Evolutionary conservation across 1,140 invertebrate genomes (phyloP).

Genomic region (Drosophila sucinea): DNA sequence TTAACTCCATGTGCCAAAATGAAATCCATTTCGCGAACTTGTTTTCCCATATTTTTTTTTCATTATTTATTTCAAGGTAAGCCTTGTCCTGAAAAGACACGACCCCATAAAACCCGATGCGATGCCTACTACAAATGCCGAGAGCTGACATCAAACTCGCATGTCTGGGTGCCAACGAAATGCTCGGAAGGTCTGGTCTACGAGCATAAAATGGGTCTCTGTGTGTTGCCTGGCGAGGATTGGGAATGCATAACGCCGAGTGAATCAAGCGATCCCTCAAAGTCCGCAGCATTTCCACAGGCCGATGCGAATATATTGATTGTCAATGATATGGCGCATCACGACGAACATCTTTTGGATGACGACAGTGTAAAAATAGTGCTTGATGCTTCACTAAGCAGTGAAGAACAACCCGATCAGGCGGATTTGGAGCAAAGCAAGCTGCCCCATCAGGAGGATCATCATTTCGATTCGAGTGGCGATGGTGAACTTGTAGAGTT

Average conservation of each 20-base stretch:
- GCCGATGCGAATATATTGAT: slow-evolving; percentile 61
- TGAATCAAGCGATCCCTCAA: slow-evolving; percentile 35
- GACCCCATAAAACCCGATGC: slow-evolving; percentile 84
- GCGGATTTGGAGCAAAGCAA: slow-evolving; percentile 4
- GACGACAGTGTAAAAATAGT: slow-evolving; percentile 63
- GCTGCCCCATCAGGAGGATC: slow-evolving; percentile 12
- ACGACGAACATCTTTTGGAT: slow-evolving; percentile 36
- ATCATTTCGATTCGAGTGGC: slow-evolving; percentile 66
- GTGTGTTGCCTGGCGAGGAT: slow-evolving; percentile 83
- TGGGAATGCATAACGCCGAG: slow-evolving; percentile 79
- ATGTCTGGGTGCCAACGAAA: slow-evolving; percentile 84
- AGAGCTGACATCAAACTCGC: slow-evolving; percentile 82
- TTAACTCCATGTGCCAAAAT: not conserved
- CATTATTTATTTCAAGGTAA: slow-evolving; percentile 57
- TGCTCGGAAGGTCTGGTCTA: slow-evolving; percentile 84
- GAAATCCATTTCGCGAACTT: not conserved
- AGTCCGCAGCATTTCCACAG: not conserved
- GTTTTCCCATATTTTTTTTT: slow-evolving; percentile 3
- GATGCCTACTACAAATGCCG: slow-evolving; percentile 84
- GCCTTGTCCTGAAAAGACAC: slow-evolving; percentile 83
- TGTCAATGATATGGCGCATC: slow-evolving; percentile 54
- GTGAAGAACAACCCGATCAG: slow-evolving; percentile 44
- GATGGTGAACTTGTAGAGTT: slow-evolving; percentile 71
- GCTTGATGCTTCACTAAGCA: slow-evolving; percentile 52
- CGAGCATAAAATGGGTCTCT: slow-evolving; percentile 83